A percentile compares a stretch with the other conserved stretches of the same genome.
Evolutionary conservation across 2,113 vertebrate species (phyloP).

Genomic region (Theristicus caerulescens): DNA sequence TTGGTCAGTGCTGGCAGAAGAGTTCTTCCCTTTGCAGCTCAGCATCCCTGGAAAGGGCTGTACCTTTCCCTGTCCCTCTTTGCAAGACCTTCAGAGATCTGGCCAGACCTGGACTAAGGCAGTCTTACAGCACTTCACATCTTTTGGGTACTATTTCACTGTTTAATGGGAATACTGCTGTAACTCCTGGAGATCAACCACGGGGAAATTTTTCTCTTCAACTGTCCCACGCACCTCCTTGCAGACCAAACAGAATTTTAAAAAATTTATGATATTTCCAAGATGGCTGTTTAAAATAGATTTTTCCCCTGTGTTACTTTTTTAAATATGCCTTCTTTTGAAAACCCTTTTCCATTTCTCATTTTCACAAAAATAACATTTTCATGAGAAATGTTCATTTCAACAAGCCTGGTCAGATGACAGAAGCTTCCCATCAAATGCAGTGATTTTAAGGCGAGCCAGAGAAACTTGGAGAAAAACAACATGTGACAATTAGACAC

Average conservation of each 20-base stretch:
- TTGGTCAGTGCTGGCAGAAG: neutral
- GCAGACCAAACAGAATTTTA: neutral
- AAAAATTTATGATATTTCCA: neutral
- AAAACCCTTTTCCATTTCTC: neutral
- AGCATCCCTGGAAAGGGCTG: neutral
- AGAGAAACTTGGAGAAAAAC: neutral
- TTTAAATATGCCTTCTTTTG: neutral
- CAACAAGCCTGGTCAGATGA: neutral
- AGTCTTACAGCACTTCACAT: neutral
- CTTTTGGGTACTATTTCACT: neutral
- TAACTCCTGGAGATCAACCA: neutral
- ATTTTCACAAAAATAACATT: neutral
- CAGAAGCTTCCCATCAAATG: neutral
- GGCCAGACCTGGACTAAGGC: neutral
- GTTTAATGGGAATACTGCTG: neutral
- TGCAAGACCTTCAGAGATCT: neutral
- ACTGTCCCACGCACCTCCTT: neutral
- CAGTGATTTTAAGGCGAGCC: neutral
- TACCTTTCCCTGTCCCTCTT: neutral
- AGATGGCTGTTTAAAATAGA: neutral
- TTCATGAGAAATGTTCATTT: neutral
- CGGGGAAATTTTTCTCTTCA: neutral
- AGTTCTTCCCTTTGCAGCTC: neutral
- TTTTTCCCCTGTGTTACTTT: neutral
- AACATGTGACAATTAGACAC: accelerated